Percentiles rank a stretch among this genome's conserved stretches.
Evolutionary conservation across 2,113 vertebrate genomes (phyloP).

Genomic region (Holacanthus passer): DNA sequence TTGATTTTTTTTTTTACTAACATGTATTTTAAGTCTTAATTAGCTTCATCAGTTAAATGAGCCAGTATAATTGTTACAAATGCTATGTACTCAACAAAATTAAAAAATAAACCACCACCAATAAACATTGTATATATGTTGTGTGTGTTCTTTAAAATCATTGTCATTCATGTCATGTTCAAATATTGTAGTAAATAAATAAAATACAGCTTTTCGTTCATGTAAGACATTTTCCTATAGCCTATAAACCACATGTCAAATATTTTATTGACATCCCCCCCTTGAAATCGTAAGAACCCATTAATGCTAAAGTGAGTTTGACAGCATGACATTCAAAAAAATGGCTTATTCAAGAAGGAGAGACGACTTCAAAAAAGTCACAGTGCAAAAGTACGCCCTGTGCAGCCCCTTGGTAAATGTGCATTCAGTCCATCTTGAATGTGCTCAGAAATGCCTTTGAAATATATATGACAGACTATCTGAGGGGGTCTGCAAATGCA

Average conservation of each 20-base stretch:
- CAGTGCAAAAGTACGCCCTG: background rate
- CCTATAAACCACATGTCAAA: background rate
- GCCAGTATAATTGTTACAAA: background rate
- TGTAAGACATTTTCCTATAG: background rate
- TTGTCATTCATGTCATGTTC: background rate
- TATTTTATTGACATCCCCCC: slow-evolving; percentile 16
- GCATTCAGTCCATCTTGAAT: slow-evolving; percentile 52
- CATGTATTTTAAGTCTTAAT: background rate
- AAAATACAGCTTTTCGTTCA: background rate
- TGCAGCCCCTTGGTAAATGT: slow-evolving; percentile 42
- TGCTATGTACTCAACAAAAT: background rate
- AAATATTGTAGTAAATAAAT: slow-evolving; percentile 16
- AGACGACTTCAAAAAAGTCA: slow-evolving; percentile 46
- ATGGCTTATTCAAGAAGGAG: slow-evolving; percentile 35
- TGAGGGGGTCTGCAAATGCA: slow-evolving; percentile 66
- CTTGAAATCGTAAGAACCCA: slow-evolving; percentile 7
- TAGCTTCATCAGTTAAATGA: background rate
- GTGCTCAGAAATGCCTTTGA: slow-evolving; percentile 67
- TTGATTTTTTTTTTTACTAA: background rate
- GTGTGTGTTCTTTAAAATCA: background rate
- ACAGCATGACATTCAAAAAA: slow-evolving; percentile 34
- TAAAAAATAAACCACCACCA: too few relatives aligned
- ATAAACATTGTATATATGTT: background rate
- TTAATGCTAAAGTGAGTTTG: background rate
- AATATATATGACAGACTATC: slow-evolving; percentile 73